These are phyloP conservation scores for Epizoanthus illoricatus DNA, from an alignment of 92 coral and sea anemone genomes.

Conservation along the genomic window DNA sequence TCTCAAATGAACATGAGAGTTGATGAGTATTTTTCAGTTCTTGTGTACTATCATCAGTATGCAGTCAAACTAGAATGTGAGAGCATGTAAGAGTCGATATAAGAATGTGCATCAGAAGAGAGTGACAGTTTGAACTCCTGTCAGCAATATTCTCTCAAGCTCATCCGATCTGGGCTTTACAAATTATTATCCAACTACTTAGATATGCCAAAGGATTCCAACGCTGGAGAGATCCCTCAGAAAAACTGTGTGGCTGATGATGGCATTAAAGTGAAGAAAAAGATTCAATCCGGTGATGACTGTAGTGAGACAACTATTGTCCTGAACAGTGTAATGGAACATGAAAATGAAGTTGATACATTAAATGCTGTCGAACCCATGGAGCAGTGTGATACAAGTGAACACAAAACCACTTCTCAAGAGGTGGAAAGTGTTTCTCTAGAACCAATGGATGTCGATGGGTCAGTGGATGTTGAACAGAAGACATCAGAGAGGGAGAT, in stretches of 20 bases:
- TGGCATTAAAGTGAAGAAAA: background rate
- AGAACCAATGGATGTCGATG: constrained; percentile 43
- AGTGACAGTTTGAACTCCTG: too few relatives aligned
- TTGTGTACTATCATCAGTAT: too few relatives aligned
- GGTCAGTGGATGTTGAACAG: background rate
- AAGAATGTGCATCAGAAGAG: too few relatives aligned
- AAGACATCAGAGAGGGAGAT: background rate
- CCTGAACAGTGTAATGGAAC: background rate
- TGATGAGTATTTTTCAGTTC: too few relatives aligned
- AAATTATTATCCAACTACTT: background rate
- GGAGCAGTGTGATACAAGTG: background rate
- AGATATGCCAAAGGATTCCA: background rate
- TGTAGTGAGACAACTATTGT: background rate
- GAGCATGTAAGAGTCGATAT: too few relatives aligned
- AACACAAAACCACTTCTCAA: background rate
- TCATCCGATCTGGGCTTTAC: background rate
- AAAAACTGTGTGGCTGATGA: background rate
- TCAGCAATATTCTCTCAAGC: too few relatives aligned
- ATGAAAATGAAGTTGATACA: background rate
- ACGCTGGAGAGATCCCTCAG: background rate
- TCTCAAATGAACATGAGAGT: too few relatives aligned
- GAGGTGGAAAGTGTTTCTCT: background rate
- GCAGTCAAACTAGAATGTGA: too few relatives aligned
- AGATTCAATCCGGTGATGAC: background rate
- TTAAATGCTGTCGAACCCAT: background rate